A percentile compares a stretch with the other conserved stretches of the same genome.
These are phyloP conservation scores for Acanthurus tractus DNA, from an alignment of 2,797 vertebrate genomes.

Conservation along the genomic window DNA sequence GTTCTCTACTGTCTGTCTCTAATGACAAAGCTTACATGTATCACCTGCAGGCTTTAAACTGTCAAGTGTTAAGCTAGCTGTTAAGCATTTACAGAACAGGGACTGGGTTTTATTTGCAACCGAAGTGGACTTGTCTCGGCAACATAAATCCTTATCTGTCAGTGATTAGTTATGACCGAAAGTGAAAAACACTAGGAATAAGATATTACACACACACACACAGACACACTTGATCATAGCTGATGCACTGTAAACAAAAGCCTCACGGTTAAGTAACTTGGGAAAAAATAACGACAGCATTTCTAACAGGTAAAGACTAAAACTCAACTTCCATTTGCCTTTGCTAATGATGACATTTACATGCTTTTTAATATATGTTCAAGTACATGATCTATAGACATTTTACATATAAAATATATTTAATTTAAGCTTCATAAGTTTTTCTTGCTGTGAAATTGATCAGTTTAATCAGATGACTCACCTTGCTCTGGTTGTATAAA, in stretches of 20 bases:
- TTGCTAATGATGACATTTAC: background rate
- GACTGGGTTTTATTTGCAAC: too few relatives aligned
- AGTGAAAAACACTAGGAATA: background rate
- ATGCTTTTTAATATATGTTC: background rate
- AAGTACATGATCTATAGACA: too few relatives aligned
- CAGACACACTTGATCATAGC: background rate
- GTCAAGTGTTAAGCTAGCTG: too few relatives aligned
- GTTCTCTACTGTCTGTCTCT: too few relatives aligned
- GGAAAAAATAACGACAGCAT: background rate
- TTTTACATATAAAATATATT: background rate
- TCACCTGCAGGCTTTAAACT: too few relatives aligned
- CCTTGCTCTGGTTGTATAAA: slow-evolving; percentile 20
- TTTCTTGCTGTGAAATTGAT: background rate
- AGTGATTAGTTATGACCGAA: too few relatives aligned
- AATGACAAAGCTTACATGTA: too few relatives aligned
- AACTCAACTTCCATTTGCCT: background rate
- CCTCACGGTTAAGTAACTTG: too few relatives aligned
- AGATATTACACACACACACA: background rate
- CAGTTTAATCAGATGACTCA: slow-evolving; percentile 20
- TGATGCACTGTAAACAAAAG: background rate
- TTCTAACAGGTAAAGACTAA: background rate
- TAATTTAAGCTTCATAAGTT: background rate
- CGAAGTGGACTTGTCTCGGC: too few relatives aligned
- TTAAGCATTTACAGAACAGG: too few relatives aligned
- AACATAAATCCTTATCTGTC: too few relatives aligned